Percentiles rank a stretch among this genome's conserved stretches.
Conservation (phyloP, 2,888 invertebrate species). For the Kuschelorhynchus macadamiae region DNA sequence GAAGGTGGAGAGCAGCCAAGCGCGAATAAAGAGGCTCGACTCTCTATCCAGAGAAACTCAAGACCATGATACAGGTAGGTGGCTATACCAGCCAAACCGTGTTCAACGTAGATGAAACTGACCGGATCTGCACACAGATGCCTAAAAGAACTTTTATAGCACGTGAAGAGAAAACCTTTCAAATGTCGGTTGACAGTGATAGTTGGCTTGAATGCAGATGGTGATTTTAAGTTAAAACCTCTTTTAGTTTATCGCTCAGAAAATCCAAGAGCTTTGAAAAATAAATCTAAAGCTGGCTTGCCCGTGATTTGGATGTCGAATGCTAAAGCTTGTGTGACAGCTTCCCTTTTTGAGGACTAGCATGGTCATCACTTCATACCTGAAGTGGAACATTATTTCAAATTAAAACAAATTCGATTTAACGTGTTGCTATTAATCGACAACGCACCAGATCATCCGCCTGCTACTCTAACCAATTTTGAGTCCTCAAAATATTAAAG, state of each 20-base stretch:
- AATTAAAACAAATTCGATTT: slow-evolving; percentile 3
- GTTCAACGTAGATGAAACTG: slow-evolving; percentile 2
- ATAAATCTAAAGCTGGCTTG: slow-evolving; percentile 15
- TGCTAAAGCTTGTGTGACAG: slow-evolving; percentile 12
- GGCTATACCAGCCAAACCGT: background rate
- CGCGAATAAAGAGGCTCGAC: slow-evolving; percentile 2
- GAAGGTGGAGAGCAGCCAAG: slow-evolving; percentile 1
- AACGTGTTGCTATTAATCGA: slow-evolving; percentile 10
- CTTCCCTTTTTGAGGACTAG: slow-evolving; percentile 17
- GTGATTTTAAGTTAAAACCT: slow-evolving; percentile 6
- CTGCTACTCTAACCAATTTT: slow-evolving; percentile 8
- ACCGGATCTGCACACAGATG: background rate
- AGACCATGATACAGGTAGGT: background rate
- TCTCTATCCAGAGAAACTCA: slow-evolving; percentile 6
- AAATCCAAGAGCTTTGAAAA: slow-evolving; percentile 9
- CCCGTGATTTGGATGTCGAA: slow-evolving; percentile 9
- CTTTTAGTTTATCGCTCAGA: slow-evolving; percentile 13
- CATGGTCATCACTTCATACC: slow-evolving; percentile 13
- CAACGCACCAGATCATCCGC: slow-evolving; percentile 16
- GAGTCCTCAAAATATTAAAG: no score
- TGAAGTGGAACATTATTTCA: slow-evolving; percentile 5
- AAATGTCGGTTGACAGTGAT: slow-evolving; percentile 2
- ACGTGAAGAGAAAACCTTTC: slow-evolving; percentile 7
- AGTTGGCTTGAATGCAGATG: slow-evolving; percentile 2
- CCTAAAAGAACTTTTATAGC: slow-evolving; percentile 7